Evolutionary conservation across 2,888 invertebrate genomes (phyloP), one percentile per base, ranked within the genome.

Genomic region (Agrotis ipsilon): DNA sequence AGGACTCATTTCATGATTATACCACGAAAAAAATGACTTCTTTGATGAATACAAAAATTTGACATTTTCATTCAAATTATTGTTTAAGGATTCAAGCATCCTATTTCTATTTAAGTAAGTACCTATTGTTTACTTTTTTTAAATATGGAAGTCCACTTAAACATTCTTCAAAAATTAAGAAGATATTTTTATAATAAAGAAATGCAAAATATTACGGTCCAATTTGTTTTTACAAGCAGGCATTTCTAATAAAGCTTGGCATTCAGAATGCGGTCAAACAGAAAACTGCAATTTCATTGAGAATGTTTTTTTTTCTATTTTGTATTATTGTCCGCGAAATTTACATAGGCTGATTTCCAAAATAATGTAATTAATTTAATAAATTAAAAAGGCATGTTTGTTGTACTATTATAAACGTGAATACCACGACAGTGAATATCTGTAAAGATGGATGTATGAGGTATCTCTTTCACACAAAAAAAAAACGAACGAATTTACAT

Each of bases 261-360:
- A 74, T 63, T 80, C 21, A 3, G 68, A 21, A 27, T 79, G 54
- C 62, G 11, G 59, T 63, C 52, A 27, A 46, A 58, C n/a, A 67
- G 54, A 74, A 76, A 76, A 79, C 49, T 62, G 57, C 67, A 79
- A 73, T 73, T 59, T 51, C 45, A 66, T 27, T 66, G 58, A n/a
- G 55, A 62, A 46, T 11, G 24, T 73, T 45, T 1, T 32, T 57
- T 51, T 55, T 61, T 61, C 18, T 60, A 27, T 64, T 66, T 54
- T 27, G 39, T 45, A 39, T 39, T 24, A 14, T 60, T 45, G 18
- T 49, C 6, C 6, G 18, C n/a, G n/a, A n/a, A n/a, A 70, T 70
- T 64, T 67, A 14, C 63, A 75, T 75, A 70, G 64, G 61, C 63
- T 27, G 51, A 48, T 32, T 48, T 65, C 55, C 52, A 81, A 66